A percentile compares a stretch with the other conserved stretches of the same genome.
Conservation (phyloP, 2,797 vertebrate genomes). For the Falco biarmicus region DNA sequence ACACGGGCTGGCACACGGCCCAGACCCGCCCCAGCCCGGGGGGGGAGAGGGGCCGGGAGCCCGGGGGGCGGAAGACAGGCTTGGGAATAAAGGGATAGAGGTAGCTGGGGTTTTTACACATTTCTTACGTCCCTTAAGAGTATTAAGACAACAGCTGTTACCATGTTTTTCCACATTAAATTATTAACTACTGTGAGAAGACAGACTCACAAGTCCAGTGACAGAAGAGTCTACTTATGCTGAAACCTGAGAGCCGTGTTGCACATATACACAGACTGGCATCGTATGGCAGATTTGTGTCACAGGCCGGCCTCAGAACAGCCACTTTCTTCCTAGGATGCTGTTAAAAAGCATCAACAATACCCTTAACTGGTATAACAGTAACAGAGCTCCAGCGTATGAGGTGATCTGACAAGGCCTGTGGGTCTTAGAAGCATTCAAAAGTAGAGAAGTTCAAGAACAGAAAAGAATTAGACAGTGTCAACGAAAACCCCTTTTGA, state of each 20-base stretch:
- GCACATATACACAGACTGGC: not conserved
- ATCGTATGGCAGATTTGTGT: not conserved
- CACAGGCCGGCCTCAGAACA: not conserved
- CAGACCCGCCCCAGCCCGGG: too few species aligned
- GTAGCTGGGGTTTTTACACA: too few species aligned
- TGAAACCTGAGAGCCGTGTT: not conserved
- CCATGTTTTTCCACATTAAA: not conserved
- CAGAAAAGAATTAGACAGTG: not conserved
- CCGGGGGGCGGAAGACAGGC: too few species aligned
- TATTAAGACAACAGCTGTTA: not conserved
- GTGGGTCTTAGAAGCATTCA: not conserved
- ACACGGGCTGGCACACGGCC: too few species aligned
- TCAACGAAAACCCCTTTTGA: not conserved
- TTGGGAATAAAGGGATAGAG: not conserved
- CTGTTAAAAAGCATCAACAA: not conserved
- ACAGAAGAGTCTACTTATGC: not conserved
- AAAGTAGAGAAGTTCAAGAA: not conserved
- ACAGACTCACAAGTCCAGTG: not conserved
- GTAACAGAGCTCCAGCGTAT: not conserved
- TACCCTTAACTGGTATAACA: not conserved
- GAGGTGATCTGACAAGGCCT: not conserved
- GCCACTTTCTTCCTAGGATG: not conserved
- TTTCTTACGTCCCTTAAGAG: not conserved
- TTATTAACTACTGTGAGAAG: not conserved
- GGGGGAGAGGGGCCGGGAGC: not conserved